phyloP scores from a whole-genome alignment of 2,888 invertebrate species.

The Caenorhabditis zanzibari region DNA sequence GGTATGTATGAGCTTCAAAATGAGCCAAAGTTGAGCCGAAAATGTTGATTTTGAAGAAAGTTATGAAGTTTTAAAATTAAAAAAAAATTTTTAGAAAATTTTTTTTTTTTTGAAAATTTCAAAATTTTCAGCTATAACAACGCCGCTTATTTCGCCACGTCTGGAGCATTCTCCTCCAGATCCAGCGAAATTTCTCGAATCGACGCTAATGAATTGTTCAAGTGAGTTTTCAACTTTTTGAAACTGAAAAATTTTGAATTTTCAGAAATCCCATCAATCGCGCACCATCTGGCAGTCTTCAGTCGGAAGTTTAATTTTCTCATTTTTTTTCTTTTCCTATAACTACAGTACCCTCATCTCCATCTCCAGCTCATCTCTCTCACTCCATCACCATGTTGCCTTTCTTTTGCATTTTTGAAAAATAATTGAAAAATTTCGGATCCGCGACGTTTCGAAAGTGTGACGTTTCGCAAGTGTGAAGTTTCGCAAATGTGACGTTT shows the following conservation, averaged over 20 bases:
- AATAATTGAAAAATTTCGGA: neutral
- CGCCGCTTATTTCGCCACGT: conserved; percentile 81
- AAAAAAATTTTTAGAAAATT: too few species aligned
- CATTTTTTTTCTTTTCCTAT: neutral
- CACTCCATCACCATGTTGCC: conserved; percentile 53
- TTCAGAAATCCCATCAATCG: conserved; percentile 66
- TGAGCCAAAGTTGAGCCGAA: too few species aligned
- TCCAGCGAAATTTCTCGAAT: conserved; percentile 80
- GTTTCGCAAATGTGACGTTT: too few species aligned
- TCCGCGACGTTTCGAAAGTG: too few species aligned
- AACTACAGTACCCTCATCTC: neutral
- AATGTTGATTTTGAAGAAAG: neutral
- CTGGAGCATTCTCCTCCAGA: conserved; percentile 76
- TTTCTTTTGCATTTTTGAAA: conserved; percentile 32
- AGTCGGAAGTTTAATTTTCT: conserved; percentile 69
- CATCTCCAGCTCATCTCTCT: neutral
- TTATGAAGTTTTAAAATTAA: conserved; percentile 3
- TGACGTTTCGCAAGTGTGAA: too few species aligned
- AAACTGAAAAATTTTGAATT: neutral
- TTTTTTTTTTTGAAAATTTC: neutral
- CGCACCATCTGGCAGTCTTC: conserved; percentile 70
- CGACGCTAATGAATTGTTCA: conserved; percentile 77
- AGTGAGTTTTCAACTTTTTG: conserved; percentile 58
- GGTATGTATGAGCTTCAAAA: conserved; percentile 58
- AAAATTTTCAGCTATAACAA: conserved; percentile 79